Evolutionary conservation across 2,797 vertebrate species (phyloP), one percentile per base, ranked within the genome.

Genomic region (Morus bassanus): DNA sequence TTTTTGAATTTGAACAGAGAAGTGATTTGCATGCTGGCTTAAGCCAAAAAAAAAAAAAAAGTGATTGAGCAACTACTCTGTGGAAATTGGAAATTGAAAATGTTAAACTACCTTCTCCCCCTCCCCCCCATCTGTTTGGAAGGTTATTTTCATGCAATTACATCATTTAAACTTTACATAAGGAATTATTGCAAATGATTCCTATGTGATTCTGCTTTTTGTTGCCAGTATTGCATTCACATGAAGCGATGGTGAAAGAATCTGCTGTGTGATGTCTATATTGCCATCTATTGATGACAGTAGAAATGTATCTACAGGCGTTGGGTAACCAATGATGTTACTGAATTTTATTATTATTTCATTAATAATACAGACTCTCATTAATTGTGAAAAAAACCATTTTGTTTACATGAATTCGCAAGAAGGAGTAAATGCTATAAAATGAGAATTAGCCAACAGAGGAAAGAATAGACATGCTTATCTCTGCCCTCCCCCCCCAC

Each of bases 121-220:
- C 69, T 60, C 5, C 35, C 35, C 64, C 87, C 94, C 95, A 94
- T 97, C 91, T 96, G 93, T 87, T 96, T 94, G 86, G 50, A 39
- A 92, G 77, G 88, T 74, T 95, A 95, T 95, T 95, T 95, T 95
- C 48, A 41, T 84, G 70, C 60, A 70, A 56, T 95, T 91, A 83
- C 95, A 65, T 95, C 70, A 94, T 87, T 93, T 92, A 74, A 95
- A 91, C 80, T 87, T 88, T 85, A 79, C 88, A 81, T 65, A 90
- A 96, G 50, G 80, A 92, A 81, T 81, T 54, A 57, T 15, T 89
- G 75, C 48, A 82, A 82, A 22, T 8, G 43, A 73, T 76, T 90
- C 74, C 75, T 85, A 2, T 70, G 48, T 31, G 65, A 17, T 76
- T 79, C 78, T 95, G 75, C 27, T 83, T 64, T 91, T 37, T 68